phyloP scores from a whole-genome alignment of 2,113 vertebrate species.

The Tiliqua scincoides region DNA sequence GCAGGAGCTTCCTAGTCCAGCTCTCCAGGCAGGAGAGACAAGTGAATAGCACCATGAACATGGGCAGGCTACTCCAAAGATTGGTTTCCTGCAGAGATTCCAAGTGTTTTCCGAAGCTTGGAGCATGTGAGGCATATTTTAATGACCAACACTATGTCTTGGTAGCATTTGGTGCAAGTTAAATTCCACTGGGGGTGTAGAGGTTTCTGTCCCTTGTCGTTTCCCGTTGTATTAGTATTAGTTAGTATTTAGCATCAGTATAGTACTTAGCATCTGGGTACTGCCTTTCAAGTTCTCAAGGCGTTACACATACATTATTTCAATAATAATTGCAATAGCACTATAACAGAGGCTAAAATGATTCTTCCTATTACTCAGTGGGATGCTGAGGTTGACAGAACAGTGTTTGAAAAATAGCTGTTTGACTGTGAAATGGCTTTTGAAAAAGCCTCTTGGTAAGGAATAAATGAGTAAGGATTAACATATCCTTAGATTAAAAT shows the following conservation, averaged over 20 bases:
- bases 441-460: background rate
- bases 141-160: background rate
- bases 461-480: conserved; percentile 5
- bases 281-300: background rate
- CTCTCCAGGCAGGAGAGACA: background rate
- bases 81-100: background rate
- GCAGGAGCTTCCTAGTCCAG: background rate
- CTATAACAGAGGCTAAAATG: background rate
- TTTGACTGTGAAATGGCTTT: background rate
- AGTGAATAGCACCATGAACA: background rate
- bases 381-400: background rate
- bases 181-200: background rate
- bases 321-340: background rate
- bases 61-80: background rate
- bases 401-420: background rate
- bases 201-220: background rate
- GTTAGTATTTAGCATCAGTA: background rate
- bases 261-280: background rate
- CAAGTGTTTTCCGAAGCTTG: background rate
- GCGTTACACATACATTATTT: background rate
- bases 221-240: no score
- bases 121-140: no score
- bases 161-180: background rate
- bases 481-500: background rate
- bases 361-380: no score